Evolutionary conservation across 2,113 vertebrate genomes (phyloP).

Genomic region (Jacana jacana): DNA sequence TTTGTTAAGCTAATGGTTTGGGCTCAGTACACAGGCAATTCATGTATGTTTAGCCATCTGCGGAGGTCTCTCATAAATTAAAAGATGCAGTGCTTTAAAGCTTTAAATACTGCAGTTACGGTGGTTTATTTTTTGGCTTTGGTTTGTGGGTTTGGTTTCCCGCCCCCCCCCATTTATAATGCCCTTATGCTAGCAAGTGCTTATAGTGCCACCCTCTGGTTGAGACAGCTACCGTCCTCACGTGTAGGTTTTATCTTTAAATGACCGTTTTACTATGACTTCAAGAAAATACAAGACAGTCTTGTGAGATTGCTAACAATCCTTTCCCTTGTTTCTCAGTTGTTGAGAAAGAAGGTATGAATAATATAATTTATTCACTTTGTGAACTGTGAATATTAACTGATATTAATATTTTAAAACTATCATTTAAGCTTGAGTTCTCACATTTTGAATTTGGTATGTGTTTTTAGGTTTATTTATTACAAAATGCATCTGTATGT

Average conservation of each 20-base stretch:
- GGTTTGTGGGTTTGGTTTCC: neutral
- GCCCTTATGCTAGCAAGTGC: conserved; percentile 38
- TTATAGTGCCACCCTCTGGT: conserved; percentile 77
- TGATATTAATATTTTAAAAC: neutral
- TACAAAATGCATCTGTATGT: neutral
- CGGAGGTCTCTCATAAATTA: neutral
- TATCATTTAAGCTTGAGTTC: neutral
- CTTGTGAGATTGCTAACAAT: neutral
- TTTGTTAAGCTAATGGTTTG: neutral
- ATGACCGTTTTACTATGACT: neutral
- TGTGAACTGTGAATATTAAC: neutral
- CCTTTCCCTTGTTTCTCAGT: neutral
- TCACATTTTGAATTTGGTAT: neutral
- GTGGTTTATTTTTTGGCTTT: neutral
- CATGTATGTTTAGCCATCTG: neutral
- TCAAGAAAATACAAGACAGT: neutral
- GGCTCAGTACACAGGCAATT: neutral
- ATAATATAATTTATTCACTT: neutral
- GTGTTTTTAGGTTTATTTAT: neutral
- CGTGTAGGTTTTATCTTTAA: neutral
- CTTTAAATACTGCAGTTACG: neutral
- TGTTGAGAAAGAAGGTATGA: neutral
- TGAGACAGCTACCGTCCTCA: neutral
- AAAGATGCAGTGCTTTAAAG: neutral
- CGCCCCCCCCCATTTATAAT: neutral